Conservation (phyloP, 2,113 vertebrate species). For the Ivindomyrus marchei region DNA sequence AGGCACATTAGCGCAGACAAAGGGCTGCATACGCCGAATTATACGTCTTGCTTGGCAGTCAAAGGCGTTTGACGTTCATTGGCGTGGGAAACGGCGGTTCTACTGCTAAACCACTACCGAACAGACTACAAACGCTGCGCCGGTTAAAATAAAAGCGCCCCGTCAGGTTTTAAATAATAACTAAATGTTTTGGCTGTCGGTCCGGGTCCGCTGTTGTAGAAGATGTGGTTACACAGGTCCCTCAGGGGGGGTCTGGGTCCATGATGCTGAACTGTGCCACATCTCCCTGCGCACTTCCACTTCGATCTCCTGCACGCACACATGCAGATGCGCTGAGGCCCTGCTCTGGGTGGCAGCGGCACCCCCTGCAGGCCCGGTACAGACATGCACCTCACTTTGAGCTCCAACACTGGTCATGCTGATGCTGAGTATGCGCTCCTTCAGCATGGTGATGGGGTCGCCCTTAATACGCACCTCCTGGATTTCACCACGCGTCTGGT, state of each 20-base stretch:
- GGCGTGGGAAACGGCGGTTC: no score
- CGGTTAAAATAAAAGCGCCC: no score
- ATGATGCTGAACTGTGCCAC: constrained; percentile 89
- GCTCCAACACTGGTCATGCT: constrained; percentile 82
- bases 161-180: no score
- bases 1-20: no score
- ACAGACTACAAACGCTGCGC: no score
- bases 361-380: neutral
- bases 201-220: constrained; percentile 47
- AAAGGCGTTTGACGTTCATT: no score
- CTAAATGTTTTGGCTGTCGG: no score
- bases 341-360: neutral
- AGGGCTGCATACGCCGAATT: no score
- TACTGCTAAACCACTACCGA: no score
- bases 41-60: no score
- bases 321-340: neutral
- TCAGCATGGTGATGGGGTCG: constrained; percentile 90
- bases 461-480: constrained; percentile 97
- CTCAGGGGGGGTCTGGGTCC: constrained; percentile 90
- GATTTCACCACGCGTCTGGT: constrained; percentile 94
- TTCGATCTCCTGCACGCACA: constrained; percentile 77
- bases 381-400: constrained; percentile 67
- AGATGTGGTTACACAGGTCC: constrained; percentile 86
- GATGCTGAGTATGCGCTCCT: constrained; percentile 89
- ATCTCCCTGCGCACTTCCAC: constrained; percentile 87